Percentiles rank a stretch among this genome's conserved stretches.
phyloP scores from a whole-genome alignment of 2,113 vertebrate genomes.

The Ameiurus melas region DNA sequence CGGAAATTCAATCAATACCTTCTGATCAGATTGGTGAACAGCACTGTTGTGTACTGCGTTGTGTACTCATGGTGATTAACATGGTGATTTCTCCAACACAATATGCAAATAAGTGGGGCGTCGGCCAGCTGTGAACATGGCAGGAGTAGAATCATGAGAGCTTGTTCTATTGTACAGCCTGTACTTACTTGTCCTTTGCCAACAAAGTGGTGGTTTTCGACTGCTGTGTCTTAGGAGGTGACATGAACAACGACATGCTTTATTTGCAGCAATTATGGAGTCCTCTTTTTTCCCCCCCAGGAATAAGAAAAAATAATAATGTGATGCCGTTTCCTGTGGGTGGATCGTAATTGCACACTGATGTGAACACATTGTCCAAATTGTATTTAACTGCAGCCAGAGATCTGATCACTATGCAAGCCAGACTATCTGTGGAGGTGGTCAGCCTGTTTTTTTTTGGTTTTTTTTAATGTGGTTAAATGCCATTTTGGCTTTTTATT shows the following conservation, averaged over 20 bases:
- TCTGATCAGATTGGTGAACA: background rate
- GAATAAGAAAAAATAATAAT: background rate
- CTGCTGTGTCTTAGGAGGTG: background rate
- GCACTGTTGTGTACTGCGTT: background rate
- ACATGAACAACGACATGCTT: background rate
- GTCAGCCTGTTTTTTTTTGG: background rate
- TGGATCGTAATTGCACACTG: constrained; percentile 1
- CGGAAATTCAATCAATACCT: background rate
- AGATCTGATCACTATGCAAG: background rate
- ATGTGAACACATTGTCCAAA: background rate
- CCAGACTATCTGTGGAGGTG: background rate
- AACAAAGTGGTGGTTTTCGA: background rate
- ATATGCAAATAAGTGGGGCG: background rate
- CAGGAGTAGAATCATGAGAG: background rate
- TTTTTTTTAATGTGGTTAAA: background rate
- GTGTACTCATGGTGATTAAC: background rate
- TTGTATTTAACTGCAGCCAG: background rate
- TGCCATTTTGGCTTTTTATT: background rate
- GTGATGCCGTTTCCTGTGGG: constrained; percentile 5
- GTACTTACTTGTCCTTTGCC: background rate
- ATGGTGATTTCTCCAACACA: background rate
- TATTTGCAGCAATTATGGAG: background rate
- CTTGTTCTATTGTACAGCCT: background rate
- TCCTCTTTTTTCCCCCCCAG: background rate
- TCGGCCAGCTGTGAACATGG: background rate